Base-by-base conservation (phyloP, 2,888 invertebrate species). In the Theristus sp. region DNA sequence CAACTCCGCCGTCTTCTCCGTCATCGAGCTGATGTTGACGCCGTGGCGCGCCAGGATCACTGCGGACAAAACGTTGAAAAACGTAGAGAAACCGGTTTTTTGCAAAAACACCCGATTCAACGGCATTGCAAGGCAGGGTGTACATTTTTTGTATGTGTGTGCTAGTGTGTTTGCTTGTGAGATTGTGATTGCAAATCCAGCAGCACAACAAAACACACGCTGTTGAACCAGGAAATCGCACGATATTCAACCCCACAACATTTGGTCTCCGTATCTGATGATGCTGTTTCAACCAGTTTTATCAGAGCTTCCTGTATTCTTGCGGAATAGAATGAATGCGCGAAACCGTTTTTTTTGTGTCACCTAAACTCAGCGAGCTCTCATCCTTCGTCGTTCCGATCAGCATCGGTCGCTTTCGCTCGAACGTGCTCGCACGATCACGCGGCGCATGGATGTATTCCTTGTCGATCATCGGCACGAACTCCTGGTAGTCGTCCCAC, bases 311-410 rank as follows among this genome's bases (percentile, higher is more conserved):
- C n/a, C n/a, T n/a, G n/a, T n/a, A n/a, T n/a, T n/a, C n/a, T n/a
- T n/a, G n/a, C n/a, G n/a, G n/a, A n/a, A n/a, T n/a, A n/a, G n/a
- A n/a, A n/a, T n/a, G n/a, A n/a, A n/a, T n/a, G n/a, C n/a, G n/a
- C n/a, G n/a, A n/a, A n/a, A n/a, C n/a, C n/a, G n/a, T n/a, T n/a
- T n/a, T n/a, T n/a, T n/a, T n/a, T n/a, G n/a, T n/a, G n/a, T n/a
- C 54, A 72, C 72, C 62, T 61, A 72, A 64, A 57, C 69, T 56
- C 1, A 73, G 64, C 13, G 70, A 65, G 58, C 70, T 70, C 59
- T 73, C 73, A 62, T 73, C 73, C 27, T 65, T 64, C 13, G 73
- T 73, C 13, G 73, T 73, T 46, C 72, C 72, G 1, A 71, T 61
- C 61, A 71, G 67, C 26, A 70, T 62, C 2, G 73, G 71, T 10